Evolutionary conservation across 2,113 vertebrate genomes (phyloP), one percentile per base, ranked within the genome.

Genomic region (Alouatta palliata): DNA sequence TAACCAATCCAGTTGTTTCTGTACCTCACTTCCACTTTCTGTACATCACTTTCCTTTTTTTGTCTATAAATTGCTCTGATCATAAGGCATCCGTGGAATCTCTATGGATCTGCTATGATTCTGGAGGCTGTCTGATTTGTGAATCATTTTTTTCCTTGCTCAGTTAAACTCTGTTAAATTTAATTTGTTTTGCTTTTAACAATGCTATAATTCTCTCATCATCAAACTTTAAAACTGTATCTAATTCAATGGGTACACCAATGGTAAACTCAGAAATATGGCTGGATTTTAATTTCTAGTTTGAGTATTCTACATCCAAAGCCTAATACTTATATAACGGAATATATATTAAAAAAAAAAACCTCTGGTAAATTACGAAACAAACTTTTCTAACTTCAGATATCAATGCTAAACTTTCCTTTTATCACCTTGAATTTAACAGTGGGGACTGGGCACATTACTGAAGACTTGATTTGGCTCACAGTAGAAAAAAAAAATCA

Each of bases 341-440:
- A 81, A 81, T 86, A 80, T 52, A 93, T 52, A 52, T 52, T 11
- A 49, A 49, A 49, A 96, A 95, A 93, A 94, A 80, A 97, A 94
- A 76, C 6, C 58, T 93, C 61, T 85, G 35, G 10, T 64, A 91
- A 93, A 95, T 75, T 87, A 89, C 83, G 75, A 95, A 96, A 73
- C 54, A 61, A 40, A 87, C 68, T 90, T 92, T 84, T 95, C 49
- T 86, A 95, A 89, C 71, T 92, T 80, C 37, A 91, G 56, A 89
- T 27, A 73, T 94, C 71, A 94, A 75, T 90, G 6, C 43, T 80
- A 92, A 96, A 88, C 80, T 94, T 97, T 75, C 45, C 54, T 96
- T 93, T 97, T 79, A 93, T 88, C 77, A 91, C 32, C 61, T 97
- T 91, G 95, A 95, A 82, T 83, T 77, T 80, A 88, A 89, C 52